Base-by-base conservation (phyloP, 2,113 vertebrate genomes). In the Malurus melanocephalus region DNA sequence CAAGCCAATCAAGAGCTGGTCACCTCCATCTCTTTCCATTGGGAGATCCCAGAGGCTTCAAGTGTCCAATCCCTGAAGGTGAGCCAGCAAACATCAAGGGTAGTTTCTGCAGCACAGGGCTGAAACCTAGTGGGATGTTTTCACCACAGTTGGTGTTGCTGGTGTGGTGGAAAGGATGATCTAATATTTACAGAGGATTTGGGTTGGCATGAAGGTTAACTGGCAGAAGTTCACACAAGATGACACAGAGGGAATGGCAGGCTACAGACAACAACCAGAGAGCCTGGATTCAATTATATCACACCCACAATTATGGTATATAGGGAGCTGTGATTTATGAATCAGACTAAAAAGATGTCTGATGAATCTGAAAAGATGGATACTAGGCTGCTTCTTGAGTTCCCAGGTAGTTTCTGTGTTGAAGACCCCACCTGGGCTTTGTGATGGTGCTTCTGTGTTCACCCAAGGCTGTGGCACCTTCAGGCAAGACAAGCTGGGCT, bases 121-220 rank as follows among this genome's bases (percentile, higher is more conserved):
- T 64, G 42, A 81, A 88, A 56, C 10, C 35, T 75, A 56, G 18
- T 0, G 2, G 43, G 42, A 22, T 57, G 21, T 81, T 90, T 75
- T 64, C 38, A 43, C 49, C 32, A 67, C n/a, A 52, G 17, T 0
- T 68, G 46, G 21, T 85, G 38, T 42, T 78, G 65, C 38, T 87
- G 62, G 51, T 90, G 51, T 6, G 2, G 32, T 80, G 81, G 81
- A 87, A 87, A 73, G 71, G 67, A 60, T 83, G 46, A 87, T 61
- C 43, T 87, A 69, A 82, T 77, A 33, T 67, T 85, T 78, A 56
- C 35, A 83, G 55, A 81, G 94, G 52, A 19, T 60, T 91, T 89
- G 85, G 32, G 26, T 32, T 83, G 69, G 22, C 38, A 53, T 85
- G 76, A 64, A 80, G 60, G 22, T 80, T 86, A 49, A 56, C 60